Percentiles rank a stretch among this genome's conserved stretches.
Conservation (phyloP, 1,140 invertebrate genomes). For the Trichonephila inaurata region DNA sequence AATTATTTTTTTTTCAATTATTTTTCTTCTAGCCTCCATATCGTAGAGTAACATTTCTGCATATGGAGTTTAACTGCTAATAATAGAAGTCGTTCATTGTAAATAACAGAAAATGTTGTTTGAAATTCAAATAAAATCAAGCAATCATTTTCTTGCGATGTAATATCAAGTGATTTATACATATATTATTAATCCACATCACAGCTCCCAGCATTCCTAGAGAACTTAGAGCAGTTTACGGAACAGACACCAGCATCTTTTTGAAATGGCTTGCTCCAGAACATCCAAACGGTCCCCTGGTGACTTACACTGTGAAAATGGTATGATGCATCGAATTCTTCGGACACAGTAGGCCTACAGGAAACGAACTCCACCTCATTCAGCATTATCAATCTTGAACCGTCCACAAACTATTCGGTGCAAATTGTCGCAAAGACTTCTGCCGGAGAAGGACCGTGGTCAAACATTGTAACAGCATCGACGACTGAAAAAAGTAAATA, state of each 20-base stretch:
- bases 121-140: too few species aligned
- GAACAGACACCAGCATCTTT: background rate
- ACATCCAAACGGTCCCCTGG: conserved; percentile 8
- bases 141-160: too few species aligned
- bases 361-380: background rate
- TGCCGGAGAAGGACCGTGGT: conserved; percentile 16
- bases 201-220: background rate
- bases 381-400: background rate
- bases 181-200: too few species aligned
- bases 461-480: background rate
- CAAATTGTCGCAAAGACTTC: background rate
- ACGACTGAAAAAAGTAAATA: background rate
- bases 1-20: too few species aligned
- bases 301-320: conserved; percentile 12
- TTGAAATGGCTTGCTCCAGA: background rate
- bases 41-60: too few species aligned
- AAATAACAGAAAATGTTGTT: too few species aligned
- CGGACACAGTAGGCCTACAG: background rate
- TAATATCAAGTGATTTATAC: too few species aligned
- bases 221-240: background rate
- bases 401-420: background rate
- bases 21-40: too few species aligned
- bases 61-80: too few species aligned
- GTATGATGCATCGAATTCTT: background rate
- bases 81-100: too few species aligned